Percentiles rank a stretch among this genome's conserved stretches.
These are phyloP conservation scores for Thymelicus sylvestris DNA, from an alignment of 2,888 invertebrate genomes.

Conservation along the genomic window DNA sequence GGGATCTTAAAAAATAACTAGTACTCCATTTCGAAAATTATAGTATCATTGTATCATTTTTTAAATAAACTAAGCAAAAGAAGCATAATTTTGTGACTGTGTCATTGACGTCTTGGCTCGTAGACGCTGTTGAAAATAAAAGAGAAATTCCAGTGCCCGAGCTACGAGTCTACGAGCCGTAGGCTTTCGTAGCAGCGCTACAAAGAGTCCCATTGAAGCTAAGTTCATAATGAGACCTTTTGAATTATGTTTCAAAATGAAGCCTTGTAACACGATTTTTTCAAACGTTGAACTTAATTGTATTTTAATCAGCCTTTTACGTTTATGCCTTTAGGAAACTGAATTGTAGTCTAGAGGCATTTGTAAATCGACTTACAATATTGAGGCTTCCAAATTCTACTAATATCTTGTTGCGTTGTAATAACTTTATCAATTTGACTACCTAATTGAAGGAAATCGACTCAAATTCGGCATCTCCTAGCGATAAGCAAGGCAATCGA, in stretches of 20 bases:
- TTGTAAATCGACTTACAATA: too few relatives aligned
- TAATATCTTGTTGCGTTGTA: too few relatives aligned
- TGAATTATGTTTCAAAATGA: constrained; percentile 14
- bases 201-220: constrained; percentile 16
- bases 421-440: background rate
- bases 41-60: too few relatives aligned
- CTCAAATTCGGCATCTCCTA: background rate
- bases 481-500: background rate
- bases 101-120: constrained; percentile 22
- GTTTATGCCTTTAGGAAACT: too few relatives aligned
- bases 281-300: background rate
- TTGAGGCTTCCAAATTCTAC: too few relatives aligned
- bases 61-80: background rate
- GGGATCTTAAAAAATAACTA: too few relatives aligned
- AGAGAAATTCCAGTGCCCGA: constrained; percentile 14
- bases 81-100: constrained; percentile 11
- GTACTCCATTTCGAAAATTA: too few relatives aligned
- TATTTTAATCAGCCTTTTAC: background rate
- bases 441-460: background rate
- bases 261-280: background rate
- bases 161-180: constrained; percentile 23
- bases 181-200: constrained; percentile 22
- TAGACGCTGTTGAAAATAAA: constrained; percentile 25
- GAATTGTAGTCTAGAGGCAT: background rate
- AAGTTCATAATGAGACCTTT: constrained; percentile 20